phyloP scores from a whole-genome alignment of 1,140 invertebrate genomes.

The Phenacoccus solenopsis region DNA sequence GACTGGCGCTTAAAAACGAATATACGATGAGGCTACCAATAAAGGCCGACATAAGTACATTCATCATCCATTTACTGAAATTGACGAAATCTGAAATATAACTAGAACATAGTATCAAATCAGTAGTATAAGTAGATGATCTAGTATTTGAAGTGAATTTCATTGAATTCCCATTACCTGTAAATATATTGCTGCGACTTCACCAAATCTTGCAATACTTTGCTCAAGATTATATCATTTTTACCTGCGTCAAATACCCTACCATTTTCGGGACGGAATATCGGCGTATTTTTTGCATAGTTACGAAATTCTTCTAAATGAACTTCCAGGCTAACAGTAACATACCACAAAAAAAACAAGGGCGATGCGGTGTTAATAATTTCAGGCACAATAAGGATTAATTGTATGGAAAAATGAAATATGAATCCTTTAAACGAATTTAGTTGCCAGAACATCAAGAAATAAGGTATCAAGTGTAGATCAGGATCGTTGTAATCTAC shows the following conservation, averaged over 20 bases:
- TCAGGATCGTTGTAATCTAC: neutral
- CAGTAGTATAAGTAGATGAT: too few species aligned
- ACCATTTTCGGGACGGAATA: too few species aligned
- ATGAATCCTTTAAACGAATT: neutral
- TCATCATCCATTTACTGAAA: too few species aligned
- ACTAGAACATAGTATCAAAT: too few species aligned
- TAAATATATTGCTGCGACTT: neutral
- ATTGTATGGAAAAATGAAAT: neutral
- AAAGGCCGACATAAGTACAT: too few species aligned
- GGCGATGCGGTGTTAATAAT: neutral
- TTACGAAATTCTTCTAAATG: neutral
- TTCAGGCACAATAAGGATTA: neutral
- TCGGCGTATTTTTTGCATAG: too few species aligned
- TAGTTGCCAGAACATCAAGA: neutral
- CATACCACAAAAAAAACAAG: neutral
- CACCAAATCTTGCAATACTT: neutral
- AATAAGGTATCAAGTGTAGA: neutral
- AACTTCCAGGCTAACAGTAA: neutral
- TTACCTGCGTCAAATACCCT: neutral
- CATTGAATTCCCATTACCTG: too few species aligned
- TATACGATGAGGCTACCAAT: too few species aligned
- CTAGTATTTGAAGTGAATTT: too few species aligned
- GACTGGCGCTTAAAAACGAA: too few species aligned
- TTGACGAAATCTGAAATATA: too few species aligned
- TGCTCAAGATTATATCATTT: neutral